Percentiles rank a stretch among this genome's conserved stretches.
Conservation (phyloP, 2,888 invertebrate genomes). For the Hololepta plana region DNA sequence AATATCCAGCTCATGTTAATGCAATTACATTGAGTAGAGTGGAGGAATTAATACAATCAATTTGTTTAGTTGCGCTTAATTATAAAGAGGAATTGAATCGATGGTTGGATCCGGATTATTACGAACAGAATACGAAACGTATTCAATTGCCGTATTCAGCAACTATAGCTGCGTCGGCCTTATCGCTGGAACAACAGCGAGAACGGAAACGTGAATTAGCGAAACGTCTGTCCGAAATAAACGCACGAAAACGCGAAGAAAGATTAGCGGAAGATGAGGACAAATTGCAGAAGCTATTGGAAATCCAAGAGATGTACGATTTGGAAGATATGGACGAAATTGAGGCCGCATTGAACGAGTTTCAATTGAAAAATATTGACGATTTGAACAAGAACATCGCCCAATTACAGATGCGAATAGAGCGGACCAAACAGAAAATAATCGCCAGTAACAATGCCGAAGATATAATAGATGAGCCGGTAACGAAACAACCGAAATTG, state of each 20-base stretch:
- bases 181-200: slow-evolving; percentile 52
- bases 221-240: slow-evolving; percentile 68
- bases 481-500: slow-evolving; percentile 27
- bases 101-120: slow-evolving; percentile 70
- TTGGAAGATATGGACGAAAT: slow-evolving; percentile 6
- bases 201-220: slow-evolving; percentile 78
- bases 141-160: slow-evolving; percentile 73
- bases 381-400: slow-evolving; percentile 64
- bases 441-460: slow-evolving; percentile 48
- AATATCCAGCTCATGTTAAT: slow-evolving; percentile 82
- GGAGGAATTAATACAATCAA: slow-evolving; percentile 71
- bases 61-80: slow-evolving; percentile 59
- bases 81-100: slow-evolving; percentile 61
- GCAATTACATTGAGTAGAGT: slow-evolving; percentile 72
- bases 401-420: slow-evolving; percentile 50
- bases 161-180: slow-evolving; percentile 38
- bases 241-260: slow-evolving; percentile 75
- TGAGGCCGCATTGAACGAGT: slow-evolving; percentile 34
- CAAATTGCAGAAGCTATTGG: slow-evolving; percentile 55
- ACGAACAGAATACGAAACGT: slow-evolving; percentile 64
- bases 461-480: slow-evolving; percentile 30
- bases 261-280: slow-evolving; percentile 79
- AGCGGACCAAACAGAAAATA: slow-evolving; percentile 60
- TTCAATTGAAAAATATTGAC: slow-evolving; percentile 54
- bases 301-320: slow-evolving; percentile 46